Base-by-base conservation (phyloP, 2,888 invertebrate genomes). In the Apodemia duryi region DNA sequence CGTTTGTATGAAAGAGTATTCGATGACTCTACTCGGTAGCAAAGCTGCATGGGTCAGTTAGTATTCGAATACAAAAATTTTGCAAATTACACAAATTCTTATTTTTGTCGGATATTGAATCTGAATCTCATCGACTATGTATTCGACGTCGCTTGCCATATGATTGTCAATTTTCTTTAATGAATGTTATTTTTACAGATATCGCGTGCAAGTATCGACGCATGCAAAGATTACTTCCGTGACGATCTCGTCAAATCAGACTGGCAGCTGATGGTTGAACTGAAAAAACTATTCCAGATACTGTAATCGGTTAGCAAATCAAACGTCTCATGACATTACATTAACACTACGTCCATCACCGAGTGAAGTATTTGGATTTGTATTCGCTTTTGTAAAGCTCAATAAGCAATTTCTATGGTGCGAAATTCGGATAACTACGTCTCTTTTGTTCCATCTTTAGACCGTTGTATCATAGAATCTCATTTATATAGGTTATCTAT, bases 191-290 rank as follows among this genome's bases (percentile, higher is more conserved):
- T 85, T 80, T 86, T 85, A 10, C 95, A 99, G 98, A 99, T 99
- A 80, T 97, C 97, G 64, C 95, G 99, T 65, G 97, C 98, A 82
- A 98, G 98, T 71, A 99, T 99, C 82, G 99, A 99, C 90, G 99
- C 98, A 9, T 99, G 99, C 92, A 99, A 99, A 91, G 97, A 99
- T 77, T 98, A 99, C 92, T 99, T 99, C 95, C 95, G 99, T 71
- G 99, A 99, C 76, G 99, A 99, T 86, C 94, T 99, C 77, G 92
- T 96, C 80, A 99, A 99, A 92, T 95, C 96, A 73, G 99, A 99
- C 86, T 99, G 99, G 99, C 97, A 97, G 83, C 92, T 99, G 70
- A 98, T 99, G 96, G 97, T 99, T 67, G 99, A 99, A 91, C 93
- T 99, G 81, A 99, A 99, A 93, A 99, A 99, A 88, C 93, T 96